Conservation (phyloP, 2,113 vertebrate species). For the Hippoglossus stenolepis region DNA sequence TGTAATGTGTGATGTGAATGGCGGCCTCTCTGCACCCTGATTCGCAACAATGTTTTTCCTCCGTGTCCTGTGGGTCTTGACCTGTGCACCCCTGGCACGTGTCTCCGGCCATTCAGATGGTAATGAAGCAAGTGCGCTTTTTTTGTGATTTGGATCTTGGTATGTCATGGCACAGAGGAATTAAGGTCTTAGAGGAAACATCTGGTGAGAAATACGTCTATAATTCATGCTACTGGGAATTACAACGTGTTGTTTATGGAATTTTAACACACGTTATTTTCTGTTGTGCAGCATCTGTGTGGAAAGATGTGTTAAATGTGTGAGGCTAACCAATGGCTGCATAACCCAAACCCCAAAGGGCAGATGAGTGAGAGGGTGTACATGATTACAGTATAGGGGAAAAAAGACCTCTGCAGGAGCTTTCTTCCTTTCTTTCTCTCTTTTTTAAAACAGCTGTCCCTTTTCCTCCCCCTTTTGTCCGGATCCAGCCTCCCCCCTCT, state of each 20-base stretch:
- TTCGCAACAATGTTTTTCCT: slow-evolving; percentile 57
- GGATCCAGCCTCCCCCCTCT: slow-evolving; percentile 13
- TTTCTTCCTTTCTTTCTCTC: background rate
- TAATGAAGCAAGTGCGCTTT: slow-evolving; percentile 66
- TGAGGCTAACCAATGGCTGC: background rate
- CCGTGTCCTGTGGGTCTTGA: slow-evolving; percentile 66
- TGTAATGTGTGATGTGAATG: slow-evolving; percentile 73
- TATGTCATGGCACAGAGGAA: slow-evolving; percentile 38
- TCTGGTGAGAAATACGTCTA: background rate
- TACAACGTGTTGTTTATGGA: background rate
- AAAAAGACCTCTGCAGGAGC: slow-evolving; percentile 35
- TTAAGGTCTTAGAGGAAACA: background rate
- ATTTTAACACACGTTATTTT: background rate
- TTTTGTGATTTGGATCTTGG: slow-evolving; percentile 1
- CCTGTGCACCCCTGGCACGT: slow-evolving; percentile 67
- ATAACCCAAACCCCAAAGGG: slow-evolving; percentile 17
- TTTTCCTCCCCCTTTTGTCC: slow-evolving; percentile 1
- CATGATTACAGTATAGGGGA: slow-evolving; percentile 53
- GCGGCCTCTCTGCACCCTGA: slow-evolving; percentile 50
- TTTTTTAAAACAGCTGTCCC: slow-evolving; percentile 59
- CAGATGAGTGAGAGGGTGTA: slow-evolving; percentile 23
- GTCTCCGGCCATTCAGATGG: slow-evolving; percentile 70
- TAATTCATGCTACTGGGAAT: no score
- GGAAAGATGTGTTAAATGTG: slow-evolving; percentile 7
- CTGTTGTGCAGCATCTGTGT: slow-evolving; percentile 11